Conservation (phyloP, 2,797 vertebrate species). For the Menidia menidia region DNA sequence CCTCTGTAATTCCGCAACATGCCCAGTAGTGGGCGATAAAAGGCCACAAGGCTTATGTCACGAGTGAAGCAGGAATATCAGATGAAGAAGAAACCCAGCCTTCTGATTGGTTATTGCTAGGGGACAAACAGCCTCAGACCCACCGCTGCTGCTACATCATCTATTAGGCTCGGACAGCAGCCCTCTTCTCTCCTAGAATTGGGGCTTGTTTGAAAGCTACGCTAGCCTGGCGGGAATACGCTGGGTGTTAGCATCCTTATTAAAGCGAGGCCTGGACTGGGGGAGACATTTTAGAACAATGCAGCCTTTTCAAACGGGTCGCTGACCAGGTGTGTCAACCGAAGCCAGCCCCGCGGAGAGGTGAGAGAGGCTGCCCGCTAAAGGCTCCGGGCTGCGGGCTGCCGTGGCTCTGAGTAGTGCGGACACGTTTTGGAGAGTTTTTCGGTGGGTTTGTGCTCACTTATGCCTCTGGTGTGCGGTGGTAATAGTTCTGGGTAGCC, state of each 20-base stretch:
- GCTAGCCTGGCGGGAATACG: too few relatives aligned
- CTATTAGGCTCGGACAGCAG: conserved; percentile 22
- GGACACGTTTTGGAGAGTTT: background rate
- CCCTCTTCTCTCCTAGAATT: background rate
- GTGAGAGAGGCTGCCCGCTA: conserved; percentile 51
- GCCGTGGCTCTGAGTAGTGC: background rate
- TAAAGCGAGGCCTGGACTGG: background rate
- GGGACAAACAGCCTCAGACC: conserved; percentile 50
- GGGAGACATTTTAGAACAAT: conserved; percentile 10
- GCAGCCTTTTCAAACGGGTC: conserved; percentile 4
- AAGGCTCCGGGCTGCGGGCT: background rate
- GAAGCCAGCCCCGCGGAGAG: conserved; percentile 42
- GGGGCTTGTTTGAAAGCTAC: fast-evolving
- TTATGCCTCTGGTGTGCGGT: background rate
- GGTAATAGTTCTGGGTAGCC: fast-evolving
- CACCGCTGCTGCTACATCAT: conserved; percentile 49
- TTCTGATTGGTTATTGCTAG: conserved; percentile 64
- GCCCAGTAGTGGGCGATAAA: conserved; percentile 5
- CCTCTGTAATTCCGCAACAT: fast-evolving
- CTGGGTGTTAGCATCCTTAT: background rate
- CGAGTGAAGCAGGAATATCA: background rate
- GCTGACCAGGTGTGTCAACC: conserved; percentile 54
- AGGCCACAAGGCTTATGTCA: fast-evolving
- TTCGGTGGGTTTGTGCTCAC: background rate
- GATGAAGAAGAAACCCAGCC: conserved; percentile 48